phyloP scores from a whole-genome alignment of 2,797 vertebrate species.

The Pangasius krempfi region DNA sequence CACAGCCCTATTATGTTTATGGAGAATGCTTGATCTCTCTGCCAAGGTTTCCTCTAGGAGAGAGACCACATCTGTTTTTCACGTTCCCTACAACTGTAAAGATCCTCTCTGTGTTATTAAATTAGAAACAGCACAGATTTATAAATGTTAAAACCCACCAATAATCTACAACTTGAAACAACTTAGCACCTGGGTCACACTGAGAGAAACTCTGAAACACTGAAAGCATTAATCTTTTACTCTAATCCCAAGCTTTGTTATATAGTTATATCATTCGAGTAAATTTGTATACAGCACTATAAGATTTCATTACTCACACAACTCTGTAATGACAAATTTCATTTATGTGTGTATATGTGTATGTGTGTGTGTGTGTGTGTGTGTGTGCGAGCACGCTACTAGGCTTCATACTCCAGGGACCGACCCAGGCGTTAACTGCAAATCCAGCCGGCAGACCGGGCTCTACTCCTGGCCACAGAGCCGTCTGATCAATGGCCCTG shows the following conservation, averaged over 20 bases:
- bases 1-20: constrained; percentile 34
- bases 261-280: not conserved
- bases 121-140: constrained; percentile 66
- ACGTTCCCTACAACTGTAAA: constrained; percentile 62
- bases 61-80: constrained; percentile 73
- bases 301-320: constrained; percentile 80
- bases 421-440: constrained; percentile 92
- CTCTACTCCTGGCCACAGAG: constrained; percentile 86
- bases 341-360: not conserved
- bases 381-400: constrained; percentile 3
- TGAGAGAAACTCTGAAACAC: constrained; percentile 5
- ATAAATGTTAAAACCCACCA: constrained; percentile 57
- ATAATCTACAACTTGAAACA: constrained; percentile 65
- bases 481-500: constrained; percentile 86
- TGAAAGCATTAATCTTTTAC: not conserved
- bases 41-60: constrained; percentile 66
- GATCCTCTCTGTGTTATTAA: constrained; percentile 66
- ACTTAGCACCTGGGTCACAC: constrained; percentile 49
- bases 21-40: constrained; percentile 57
- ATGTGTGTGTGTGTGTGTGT: constrained; percentile 72
- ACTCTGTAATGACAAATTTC: constrained; percentile 75
- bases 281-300: constrained; percentile 35
- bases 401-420: constrained; percentile 64
- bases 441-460: constrained; percentile 85
- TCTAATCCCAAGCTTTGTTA: not conserved